Evolutionary conservation across 1,140 invertebrate genomes (phyloP).

Genomic region (Zeugodacus cucurbitae): DNA sequence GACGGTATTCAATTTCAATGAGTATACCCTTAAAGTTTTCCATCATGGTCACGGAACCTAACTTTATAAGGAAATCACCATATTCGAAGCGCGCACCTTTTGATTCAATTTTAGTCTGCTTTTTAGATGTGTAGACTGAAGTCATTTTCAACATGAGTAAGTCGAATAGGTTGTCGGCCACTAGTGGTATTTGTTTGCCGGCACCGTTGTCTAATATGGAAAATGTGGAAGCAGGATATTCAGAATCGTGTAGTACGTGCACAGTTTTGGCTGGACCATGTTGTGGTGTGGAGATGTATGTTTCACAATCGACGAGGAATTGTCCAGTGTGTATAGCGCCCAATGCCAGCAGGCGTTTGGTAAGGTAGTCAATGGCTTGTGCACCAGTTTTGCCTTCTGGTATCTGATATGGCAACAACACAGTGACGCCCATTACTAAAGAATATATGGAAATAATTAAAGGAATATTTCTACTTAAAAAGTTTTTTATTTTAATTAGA

Average conservation of each 20-base stretch:
- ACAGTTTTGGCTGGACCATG: conserved; percentile 76
- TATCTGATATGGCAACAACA: conserved; percentile 84
- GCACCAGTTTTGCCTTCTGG: conserved; percentile 87
- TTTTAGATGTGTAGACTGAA: conserved; percentile 88
- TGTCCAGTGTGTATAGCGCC: conserved; percentile 89
- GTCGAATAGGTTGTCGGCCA: conserved; percentile 92
- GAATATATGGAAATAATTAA: background rate
- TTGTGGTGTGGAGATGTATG: conserved; percentile 83
- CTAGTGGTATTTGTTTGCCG: conserved; percentile 82
- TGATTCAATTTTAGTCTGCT: conserved; percentile 88
- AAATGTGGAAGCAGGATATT: conserved; percentile 94
- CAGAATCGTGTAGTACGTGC: conserved; percentile 93
- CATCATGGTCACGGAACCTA: conserved; percentile 92
- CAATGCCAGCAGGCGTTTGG: conserved; percentile 84
- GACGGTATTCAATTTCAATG: conserved; percentile 94
- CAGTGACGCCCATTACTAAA: conserved; percentile 57
- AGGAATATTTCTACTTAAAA: too few species aligned
- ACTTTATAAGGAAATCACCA: conserved; percentile 93
- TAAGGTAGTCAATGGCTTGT: conserved; percentile 85
- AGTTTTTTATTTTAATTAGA: too few species aligned
- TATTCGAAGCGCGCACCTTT: conserved; percentile 93
- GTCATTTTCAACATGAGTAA: conserved; percentile 90
- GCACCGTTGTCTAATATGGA: conserved; percentile 88
- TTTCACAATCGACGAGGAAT: conserved; percentile 95
- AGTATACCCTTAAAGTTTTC: conserved; percentile 95